A percentile compares a stretch with the other conserved stretches of the same genome.
These are phyloP conservation scores for Eupithecia subumbrata DNA, from an alignment of 2,888 invertebrate genomes.

Conservation along the genomic window DNA sequence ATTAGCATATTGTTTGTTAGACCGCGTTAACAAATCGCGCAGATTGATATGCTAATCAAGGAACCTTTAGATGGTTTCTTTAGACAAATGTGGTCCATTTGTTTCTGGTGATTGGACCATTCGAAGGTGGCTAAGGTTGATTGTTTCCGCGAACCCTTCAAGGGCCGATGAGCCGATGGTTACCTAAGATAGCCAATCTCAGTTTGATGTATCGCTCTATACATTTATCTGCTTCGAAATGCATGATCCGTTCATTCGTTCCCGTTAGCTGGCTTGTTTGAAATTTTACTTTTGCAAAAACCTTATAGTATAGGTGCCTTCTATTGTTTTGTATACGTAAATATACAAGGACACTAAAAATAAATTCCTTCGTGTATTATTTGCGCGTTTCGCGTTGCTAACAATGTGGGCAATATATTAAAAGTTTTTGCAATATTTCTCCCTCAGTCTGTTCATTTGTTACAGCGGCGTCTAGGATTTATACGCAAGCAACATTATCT, in stretches of 20 bases:
- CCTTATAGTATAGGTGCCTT: neutral
- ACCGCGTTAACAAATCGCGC: slow-evolving; percentile 1
- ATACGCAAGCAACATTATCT: slow-evolving; percentile 78
- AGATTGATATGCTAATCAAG: slow-evolving; percentile 14
- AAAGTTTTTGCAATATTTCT: slow-evolving; percentile 79
- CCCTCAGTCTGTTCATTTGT: slow-evolving; percentile 72
- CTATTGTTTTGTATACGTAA: neutral
- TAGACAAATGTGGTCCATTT: slow-evolving; percentile 70
- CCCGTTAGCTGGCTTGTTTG: slow-evolving; percentile 20
- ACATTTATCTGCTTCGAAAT: slow-evolving; percentile 36
- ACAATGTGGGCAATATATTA: slow-evolving; percentile 72
- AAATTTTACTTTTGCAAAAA: slow-evolving; percentile 11
- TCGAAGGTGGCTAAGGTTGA: slow-evolving; percentile 72
- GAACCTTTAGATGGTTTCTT: slow-evolving; percentile 39
- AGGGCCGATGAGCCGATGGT: slow-evolving; percentile 62
- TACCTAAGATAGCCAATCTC: slow-evolving; percentile 67
- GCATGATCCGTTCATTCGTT: slow-evolving; percentile 10
- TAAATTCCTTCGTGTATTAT: slow-evolving; percentile 9
- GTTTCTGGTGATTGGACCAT: slow-evolving; percentile 77
- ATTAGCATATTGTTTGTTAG: slow-evolving; percentile 18
- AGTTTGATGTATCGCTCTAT: slow-evolving; percentile 53
- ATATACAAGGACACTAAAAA: neutral
- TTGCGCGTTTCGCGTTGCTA: slow-evolving; percentile 54
- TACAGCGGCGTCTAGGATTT: slow-evolving; percentile 72
- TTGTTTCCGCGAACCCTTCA: slow-evolving; percentile 79